Conservation (phyloP, 2,797 vertebrate genomes). For the Sebastes nivosus region DNA sequence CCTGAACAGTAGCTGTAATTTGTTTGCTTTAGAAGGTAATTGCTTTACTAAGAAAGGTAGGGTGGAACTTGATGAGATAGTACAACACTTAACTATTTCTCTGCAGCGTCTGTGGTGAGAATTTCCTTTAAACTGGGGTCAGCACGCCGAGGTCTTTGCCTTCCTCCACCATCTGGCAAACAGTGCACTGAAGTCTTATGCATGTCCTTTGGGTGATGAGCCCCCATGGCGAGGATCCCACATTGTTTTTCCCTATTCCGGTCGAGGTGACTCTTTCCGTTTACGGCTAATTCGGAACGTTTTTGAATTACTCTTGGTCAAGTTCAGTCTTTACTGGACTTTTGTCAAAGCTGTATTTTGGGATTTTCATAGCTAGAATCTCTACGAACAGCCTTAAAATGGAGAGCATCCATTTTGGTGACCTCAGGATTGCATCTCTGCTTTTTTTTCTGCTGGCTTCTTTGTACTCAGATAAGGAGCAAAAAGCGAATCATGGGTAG, state of each 20-base stretch:
- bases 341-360: neutral
- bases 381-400: neutral
- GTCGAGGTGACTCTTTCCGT: neutral
- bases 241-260: neutral
- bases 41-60: conserved; percentile 15
- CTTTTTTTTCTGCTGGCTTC: neutral
- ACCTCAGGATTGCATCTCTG: neutral
- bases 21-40: conserved; percentile 38
- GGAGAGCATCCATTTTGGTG: neutral
- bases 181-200: neutral
- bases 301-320: neutral
- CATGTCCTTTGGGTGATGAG: neutral
- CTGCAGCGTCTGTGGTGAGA: conserved; percentile 2
- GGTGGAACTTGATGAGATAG: conserved; percentile 3
- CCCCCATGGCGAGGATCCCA: neutral
- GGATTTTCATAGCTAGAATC: neutral
- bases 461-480: neutral
- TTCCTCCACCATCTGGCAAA: neutral
- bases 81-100: conserved; percentile 10
- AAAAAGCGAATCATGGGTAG: conserved; percentile 14
- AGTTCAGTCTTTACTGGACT: neutral
- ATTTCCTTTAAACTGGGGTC: neutral
- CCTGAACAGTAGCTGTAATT: conserved; percentile 29
- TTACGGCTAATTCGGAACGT: neutral
- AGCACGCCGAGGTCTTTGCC: neutral